Conservation (phyloP, 2,113 vertebrate genomes). For the Dicrurus megarhynchus region DNA sequence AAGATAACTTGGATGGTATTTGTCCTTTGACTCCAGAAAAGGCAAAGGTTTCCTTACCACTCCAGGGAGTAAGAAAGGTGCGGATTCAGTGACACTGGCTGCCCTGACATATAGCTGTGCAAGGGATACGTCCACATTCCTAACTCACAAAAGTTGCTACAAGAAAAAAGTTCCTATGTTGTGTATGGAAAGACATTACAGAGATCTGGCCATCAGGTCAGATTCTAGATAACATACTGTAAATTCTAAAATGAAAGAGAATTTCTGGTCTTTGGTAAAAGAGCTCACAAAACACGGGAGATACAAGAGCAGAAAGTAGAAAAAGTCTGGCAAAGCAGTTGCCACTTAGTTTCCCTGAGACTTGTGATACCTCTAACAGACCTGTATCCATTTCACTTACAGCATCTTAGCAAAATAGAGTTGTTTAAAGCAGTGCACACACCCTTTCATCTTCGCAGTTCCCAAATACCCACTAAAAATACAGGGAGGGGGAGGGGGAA, state of each 20-base stretch:
- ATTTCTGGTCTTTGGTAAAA: background rate
- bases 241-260: background rate
- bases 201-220: background rate
- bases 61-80: background rate
- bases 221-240: background rate
- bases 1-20: background rate
- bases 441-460: background rate
- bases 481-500: rapidly evolving
- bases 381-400: background rate
- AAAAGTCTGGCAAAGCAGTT: background rate
- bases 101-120: background rate
- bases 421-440: background rate
- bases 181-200: background rate
- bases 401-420: background rate
- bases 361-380: background rate
- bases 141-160: background rate
- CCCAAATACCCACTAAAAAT: background rate
- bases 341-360: background rate
- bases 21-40: background rate
- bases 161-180: background rate
- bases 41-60: background rate
- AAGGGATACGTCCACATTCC: background rate
- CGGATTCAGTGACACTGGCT: background rate
- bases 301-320: background rate
- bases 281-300: background rate